Evolutionary conservation across 2,797 vertebrate species (phyloP), one percentile per base, ranked within the genome.

Genomic region (Rhinoraja longicauda): DNA sequence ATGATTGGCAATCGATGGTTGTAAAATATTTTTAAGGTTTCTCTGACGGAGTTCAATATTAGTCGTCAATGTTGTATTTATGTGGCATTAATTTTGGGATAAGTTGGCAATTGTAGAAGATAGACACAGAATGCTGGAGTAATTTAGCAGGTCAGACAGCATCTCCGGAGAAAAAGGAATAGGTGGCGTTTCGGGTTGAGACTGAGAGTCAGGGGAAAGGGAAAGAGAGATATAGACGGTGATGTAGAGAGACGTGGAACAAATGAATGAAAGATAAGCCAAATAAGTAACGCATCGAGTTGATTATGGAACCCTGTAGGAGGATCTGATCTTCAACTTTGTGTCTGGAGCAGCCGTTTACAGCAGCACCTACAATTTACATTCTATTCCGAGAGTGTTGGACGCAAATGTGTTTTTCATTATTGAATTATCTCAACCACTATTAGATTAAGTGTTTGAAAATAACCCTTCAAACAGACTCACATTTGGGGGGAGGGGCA

Each of bases 401-500:
- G 19, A 81, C 78, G 21, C 39, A 64, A 88, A 64, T 21, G 29
- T 64, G 57, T 19, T 88, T 88, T 1, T 17, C 1, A 36, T 88
- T 64, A 88, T 36, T 36, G 19, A 19, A 5, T 67, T 32, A 36
- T 45, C 6, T 5, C 5, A 10, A 3, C n/a, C 59, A 21, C 13
- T 67, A 64, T 88, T 64, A 32, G 59, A 67, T 36, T 19, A 86
- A 36, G 84, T 67, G 84, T 88, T 88, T 67, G 62, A 67, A 88
- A 88, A 88, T 19, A 36, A 67, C 53, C 53, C 81, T 84, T 36
- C 84, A 36, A 88, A 67, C 62, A 88, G 19, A 88, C 32, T 67
- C 59, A 88, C 88, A 64, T 24, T 73, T 73, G 70, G 6, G 70
- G 70, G 70, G 70, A 24, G 70, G 45, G 45, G 45, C 6, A 21